phyloP scores from a whole-genome alignment of 2,113 vertebrate genomes.

The Pristiophorus japonicus region DNA sequence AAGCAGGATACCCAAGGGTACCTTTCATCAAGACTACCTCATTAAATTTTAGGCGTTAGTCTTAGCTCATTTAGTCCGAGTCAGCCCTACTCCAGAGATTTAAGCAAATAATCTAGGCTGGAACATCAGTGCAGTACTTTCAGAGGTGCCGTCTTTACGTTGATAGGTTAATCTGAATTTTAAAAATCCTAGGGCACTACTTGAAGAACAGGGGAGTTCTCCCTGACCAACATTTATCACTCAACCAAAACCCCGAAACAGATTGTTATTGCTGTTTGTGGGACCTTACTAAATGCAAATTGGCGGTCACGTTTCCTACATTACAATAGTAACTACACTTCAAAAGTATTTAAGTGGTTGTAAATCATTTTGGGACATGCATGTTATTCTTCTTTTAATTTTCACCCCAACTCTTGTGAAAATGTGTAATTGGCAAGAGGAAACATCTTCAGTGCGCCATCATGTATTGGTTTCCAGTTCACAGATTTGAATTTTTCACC shows the following conservation, averaged over 20 bases:
- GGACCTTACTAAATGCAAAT: not conserved
- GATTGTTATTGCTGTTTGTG: not conserved
- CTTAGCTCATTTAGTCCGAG: not conserved
- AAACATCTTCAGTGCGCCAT: not conserved
- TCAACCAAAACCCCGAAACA: not conserved
- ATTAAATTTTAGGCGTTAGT: not conserved
- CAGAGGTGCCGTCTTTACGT: not conserved
- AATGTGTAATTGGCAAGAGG: not conserved
- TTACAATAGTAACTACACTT: not conserved
- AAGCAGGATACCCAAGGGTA: not conserved
- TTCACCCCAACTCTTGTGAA: not conserved
- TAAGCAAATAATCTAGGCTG: not conserved
- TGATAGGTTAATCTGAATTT: not conserved
- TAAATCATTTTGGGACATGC: too few species aligned
- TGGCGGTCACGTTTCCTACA: not conserved
- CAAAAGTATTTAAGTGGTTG: not conserved
- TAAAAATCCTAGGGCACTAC: not conserved
- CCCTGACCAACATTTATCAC: too few species aligned
- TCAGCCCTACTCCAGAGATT: not conserved
- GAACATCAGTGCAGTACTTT: not conserved
- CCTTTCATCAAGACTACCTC: not conserved
- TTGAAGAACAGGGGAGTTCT: not conserved
- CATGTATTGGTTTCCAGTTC: not conserved
- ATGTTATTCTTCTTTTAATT: not conserved
- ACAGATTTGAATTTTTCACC: not conserved